A percentile compares a stretch with the other conserved stretches of the same genome.
Conservation (phyloP, 2,113 vertebrate genomes). For the Mionectes macconnelli region DNA sequence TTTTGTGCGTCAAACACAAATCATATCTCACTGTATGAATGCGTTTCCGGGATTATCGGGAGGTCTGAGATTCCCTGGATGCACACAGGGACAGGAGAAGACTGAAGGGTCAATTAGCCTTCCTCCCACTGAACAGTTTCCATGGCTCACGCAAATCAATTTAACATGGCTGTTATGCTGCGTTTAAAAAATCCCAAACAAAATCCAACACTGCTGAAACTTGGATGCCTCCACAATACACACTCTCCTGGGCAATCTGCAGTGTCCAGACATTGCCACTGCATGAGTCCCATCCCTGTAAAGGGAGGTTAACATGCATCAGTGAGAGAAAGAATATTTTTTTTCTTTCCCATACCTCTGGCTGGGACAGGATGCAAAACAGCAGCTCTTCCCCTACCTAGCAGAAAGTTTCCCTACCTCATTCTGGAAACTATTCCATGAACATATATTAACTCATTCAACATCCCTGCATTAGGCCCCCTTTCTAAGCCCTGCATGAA, state of each 20-base stretch:
- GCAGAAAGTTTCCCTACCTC: not conserved
- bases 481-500: not conserved
- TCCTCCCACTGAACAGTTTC: conserved; percentile 1
- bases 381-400: not conserved
- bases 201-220: conserved; percentile 18
- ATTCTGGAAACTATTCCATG: not conserved
- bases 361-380: not conserved
- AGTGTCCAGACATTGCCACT: not conserved
- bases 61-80: conserved; percentile 9
- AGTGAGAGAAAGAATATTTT: not conserved
- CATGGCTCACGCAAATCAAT: not conserved
- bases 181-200: not conserved
- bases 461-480: not conserved
- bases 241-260: not conserved
- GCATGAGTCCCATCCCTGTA: not conserved
- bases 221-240: not conserved
- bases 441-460: not conserved
- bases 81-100: not conserved
- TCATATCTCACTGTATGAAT: not conserved
- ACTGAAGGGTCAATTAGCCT: not conserved
- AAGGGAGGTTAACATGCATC: not conserved
- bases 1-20: not conserved
- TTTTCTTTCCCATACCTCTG: not conserved
- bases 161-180: not conserved
- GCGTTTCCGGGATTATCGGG: not conserved